These are phyloP conservation scores for Girardia tigrina DNA, from an alignment of 2,888 invertebrate species.

Conservation along the genomic window DNA sequence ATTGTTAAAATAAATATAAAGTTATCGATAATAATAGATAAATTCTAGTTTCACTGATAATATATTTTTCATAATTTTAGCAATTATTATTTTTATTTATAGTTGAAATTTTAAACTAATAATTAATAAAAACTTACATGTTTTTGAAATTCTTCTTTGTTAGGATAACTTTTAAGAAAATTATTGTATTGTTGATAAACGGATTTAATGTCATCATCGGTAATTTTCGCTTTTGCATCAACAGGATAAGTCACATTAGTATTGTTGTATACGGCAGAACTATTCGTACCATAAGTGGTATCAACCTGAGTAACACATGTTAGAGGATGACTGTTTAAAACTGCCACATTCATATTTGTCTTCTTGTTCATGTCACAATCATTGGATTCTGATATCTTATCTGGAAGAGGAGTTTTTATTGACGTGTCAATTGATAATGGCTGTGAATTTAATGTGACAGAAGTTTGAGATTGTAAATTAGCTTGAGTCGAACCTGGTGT, in stretches of 20 bases:
- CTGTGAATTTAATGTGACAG: background rate
- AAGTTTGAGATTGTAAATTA: background rate
- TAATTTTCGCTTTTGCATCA: background rate
- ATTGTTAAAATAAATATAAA: no score
- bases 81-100: no score
- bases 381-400: background rate
- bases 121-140: no score
- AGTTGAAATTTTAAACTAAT: no score
- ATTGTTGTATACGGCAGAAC: background rate
- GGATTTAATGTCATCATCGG: background rate
- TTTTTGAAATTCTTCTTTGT: background rate
- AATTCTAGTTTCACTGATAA: no score
- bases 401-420: background rate
- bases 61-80: no score
- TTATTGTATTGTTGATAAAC: background rate
- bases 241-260: background rate
- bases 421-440: background rate
- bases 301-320: background rate
- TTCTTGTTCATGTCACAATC: background rate
- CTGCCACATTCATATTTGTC: background rate
- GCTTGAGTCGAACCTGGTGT: background rate
- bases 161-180: background rate
- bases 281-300: background rate
- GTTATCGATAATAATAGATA: no score
- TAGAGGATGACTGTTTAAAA: background rate